Base-by-base conservation (phyloP, 1,140 invertebrate species). In the Drosophila pruinosa region DNA sequence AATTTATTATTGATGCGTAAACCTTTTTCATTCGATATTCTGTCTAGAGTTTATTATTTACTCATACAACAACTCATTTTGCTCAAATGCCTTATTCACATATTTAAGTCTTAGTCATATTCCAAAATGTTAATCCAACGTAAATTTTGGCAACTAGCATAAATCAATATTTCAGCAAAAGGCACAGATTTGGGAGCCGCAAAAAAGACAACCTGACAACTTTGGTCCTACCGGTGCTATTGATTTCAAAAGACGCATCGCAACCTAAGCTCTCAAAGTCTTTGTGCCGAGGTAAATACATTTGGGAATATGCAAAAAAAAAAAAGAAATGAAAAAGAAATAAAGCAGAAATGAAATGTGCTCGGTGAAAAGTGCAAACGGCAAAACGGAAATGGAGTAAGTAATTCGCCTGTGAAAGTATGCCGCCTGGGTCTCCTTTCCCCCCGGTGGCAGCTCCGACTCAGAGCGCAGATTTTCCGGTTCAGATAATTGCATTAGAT, bases 401-500 rank as follows among this genome's bases (percentile, higher is more conserved):
- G 62, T 72, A 62, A 59, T 72, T 65, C 58, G 62, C 12, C 41
- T 68, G 70, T 79, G 28, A 74, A 78, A 88, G 67, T 72, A 86
- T 86, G 72, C 36, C 38, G 54, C 10, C 8, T 28, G 58, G 15
- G 58, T 15, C 34, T 8, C 8, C 14, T 14, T 5, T 3, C 22
- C 8, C 6, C 36, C 17, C n/a, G n/a, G n/a, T n/a, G n/a, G n/a
- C n/a, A n/a, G n/a, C 10, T 47, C 26, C 7, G 24, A 24, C 67
- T 52, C 45, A 57, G n/a, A 47, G 62, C 22, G 28, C 45, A 53
- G 82, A 78, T 82, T 88, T 86, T 82, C 65, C 74, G 71, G 38
- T 65, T 48, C 75, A 59, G 71, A 89, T 88, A 88, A 88, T 88
- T 88, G 82, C 68, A 76, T 88, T 89, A 78, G 38, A 75, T 61